Conservation (phyloP, 2,113 vertebrate genomes). For the Cyprinus carpio region DNA sequence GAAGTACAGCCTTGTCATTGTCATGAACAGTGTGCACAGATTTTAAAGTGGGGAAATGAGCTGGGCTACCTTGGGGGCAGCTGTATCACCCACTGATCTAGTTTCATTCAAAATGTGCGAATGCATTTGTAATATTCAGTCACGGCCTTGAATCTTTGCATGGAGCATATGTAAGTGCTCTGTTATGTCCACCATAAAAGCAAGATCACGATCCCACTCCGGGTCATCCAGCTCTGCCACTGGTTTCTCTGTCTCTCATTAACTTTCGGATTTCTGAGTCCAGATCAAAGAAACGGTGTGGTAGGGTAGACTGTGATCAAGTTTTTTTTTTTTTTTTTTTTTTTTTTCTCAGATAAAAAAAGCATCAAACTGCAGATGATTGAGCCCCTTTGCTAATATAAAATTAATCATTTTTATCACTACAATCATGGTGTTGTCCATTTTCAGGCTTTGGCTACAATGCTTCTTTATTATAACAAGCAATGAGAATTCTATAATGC, state of each 20-base stretch:
- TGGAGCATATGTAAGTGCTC: constrained; percentile 11
- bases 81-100: background rate
- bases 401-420: too few species aligned
- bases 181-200: background rate
- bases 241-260: background rate
- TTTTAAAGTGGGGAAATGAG: constrained; percentile 1
- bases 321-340: background rate
- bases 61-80: background rate
- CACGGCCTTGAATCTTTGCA: background rate
- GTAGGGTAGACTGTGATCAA: background rate
- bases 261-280: background rate
- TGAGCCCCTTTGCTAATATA: too few species aligned
- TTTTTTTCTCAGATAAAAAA: background rate
- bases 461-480: background rate
- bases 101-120: background rate
- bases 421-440: background rate
- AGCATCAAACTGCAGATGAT: background rate
- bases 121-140: background rate
- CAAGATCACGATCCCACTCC: constrained; percentile 11
- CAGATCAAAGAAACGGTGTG: background rate
- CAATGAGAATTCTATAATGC: background rate
- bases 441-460: background rate
- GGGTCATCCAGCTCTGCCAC: background rate
- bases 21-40: background rate
- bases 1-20: background rate